Evolutionary conservation across 2,113 vertebrate genomes (phyloP).

Genomic region (Vulpes vulpes): DNA sequence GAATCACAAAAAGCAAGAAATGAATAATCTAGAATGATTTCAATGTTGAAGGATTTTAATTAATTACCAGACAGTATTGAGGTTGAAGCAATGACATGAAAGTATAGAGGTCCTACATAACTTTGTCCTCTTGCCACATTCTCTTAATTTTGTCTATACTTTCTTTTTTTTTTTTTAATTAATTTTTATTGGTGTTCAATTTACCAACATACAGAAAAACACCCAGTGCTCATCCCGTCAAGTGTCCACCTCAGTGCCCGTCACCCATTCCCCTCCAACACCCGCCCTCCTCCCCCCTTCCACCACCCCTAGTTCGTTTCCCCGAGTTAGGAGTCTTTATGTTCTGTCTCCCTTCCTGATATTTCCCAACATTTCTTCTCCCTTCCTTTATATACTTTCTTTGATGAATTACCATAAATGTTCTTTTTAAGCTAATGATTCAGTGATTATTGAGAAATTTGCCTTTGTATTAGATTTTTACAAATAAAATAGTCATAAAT

Average conservation of each 20-base stretch:
- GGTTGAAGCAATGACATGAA: neutral
- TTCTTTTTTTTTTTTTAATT: too few species aligned
- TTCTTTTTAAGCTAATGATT: neutral
- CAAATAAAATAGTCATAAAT: neutral
- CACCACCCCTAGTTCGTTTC: too few species aligned
- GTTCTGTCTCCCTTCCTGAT: too few species aligned
- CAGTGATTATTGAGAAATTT: neutral
- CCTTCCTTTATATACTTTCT: neutral
- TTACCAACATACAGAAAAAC: too few species aligned
- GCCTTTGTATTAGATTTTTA: neutral
- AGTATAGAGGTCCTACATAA: neutral
- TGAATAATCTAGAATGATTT: neutral
- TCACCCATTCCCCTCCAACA: too few species aligned
- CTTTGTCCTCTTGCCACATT: neutral
- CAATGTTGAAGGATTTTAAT: slow-evolving; percentile 2
- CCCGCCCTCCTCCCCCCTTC: too few species aligned
- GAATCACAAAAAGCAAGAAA: slow-evolving; percentile 28
- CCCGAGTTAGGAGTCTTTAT: too few species aligned
- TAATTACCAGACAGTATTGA: neutral
- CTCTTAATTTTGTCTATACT: neutral
- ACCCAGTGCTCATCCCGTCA: too few species aligned
- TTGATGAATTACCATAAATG: neutral
- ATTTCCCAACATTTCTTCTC: too few species aligned
- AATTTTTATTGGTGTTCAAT: too few species aligned
- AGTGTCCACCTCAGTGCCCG: too few species aligned